These are phyloP conservation scores for Enteromius unitaeniatus DNA, from an alignment of 2,797 vertebrate species.

Conservation along the genomic window DNA sequence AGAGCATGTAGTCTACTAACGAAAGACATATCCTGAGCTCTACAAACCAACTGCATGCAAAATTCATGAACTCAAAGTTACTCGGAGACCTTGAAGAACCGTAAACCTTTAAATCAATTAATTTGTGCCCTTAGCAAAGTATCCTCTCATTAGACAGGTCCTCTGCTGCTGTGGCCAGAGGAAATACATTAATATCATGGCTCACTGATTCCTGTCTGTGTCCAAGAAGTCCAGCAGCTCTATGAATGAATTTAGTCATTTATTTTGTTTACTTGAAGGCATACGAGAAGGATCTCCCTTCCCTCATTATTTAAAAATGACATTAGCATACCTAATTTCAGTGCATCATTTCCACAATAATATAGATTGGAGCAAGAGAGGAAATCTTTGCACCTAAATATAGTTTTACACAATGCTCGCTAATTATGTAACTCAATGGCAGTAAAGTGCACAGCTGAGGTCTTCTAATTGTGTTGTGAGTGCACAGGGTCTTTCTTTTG, in stretches of 20 bases:
- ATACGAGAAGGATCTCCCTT: not conserved
- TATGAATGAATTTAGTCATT: conserved; percentile 8
- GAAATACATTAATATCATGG: conserved; percentile 13
- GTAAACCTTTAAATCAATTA: conserved; percentile 7
- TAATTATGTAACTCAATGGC: conserved; percentile 36
- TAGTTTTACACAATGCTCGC: conserved; percentile 21
- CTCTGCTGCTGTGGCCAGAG: not conserved
- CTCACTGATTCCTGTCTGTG: not conserved
- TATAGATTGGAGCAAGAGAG: not conserved
- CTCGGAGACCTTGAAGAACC: conserved; percentile 4
- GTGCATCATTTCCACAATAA: not conserved
- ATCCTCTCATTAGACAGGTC: conserved; percentile 28
- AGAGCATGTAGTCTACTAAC: not conserved
- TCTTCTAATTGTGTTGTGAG: conserved; percentile 38
- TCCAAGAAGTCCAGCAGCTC: conserved; percentile 17
- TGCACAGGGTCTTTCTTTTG: conserved; percentile 29
- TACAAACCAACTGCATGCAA: conserved; percentile 7
- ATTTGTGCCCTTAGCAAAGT: conserved; percentile 20
- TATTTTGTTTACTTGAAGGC: conserved; percentile 16
- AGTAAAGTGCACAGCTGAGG: conserved; percentile 25
- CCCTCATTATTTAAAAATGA: conserved; percentile 3
- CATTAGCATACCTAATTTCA: conserved; percentile 5
- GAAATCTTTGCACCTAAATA: conserved; percentile 29
- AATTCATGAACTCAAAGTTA: conserved; percentile 19
- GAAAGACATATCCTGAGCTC: not conserved